Evolutionary conservation across 2,888 invertebrate genomes (phyloP), one percentile per base, ranked within the genome.

Genomic region (Erebia palarica): DNA sequence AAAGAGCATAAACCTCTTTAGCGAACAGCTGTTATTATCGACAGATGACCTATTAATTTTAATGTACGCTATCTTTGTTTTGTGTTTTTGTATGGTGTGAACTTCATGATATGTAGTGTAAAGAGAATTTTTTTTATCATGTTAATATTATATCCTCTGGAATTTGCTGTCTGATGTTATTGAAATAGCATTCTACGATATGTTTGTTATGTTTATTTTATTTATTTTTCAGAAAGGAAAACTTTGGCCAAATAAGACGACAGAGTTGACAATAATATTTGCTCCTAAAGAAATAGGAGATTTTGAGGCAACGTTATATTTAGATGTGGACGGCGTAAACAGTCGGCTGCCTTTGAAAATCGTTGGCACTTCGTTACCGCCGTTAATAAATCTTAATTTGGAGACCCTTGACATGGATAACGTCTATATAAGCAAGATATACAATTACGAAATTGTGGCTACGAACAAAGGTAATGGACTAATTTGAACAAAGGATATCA

Each of bases 381-480:
- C 96, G 3, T 78, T 85, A 3, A 91, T 96, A 69, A 82, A 84
- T 61, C 81, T 95, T 14, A 95, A 95, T 78, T 79, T 95, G 16
- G 92, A 94, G 75, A 94, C 91, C 3, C 84, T 95, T 14, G 92
- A 95, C 72, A 93, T 94, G 81, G 92, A 93, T 73, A 85, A 91
- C 69, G 92, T 95, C 59, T 95, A 94, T 75, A 89, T 95, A 42
- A 94, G 94, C 74, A 94, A 94, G 18, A 83, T 84, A 21, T 95
- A 95, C 79, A 88, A 94, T 76, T 95, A 95, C 77, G 95, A 96
- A 90, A 88, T 95, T 27, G 90, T 94, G 16, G 93, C 92, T 27
- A 88, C 86, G n/a, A 95, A 94, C 81, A 93, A 88, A 87, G 94
- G 94, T 94, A 59, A 58, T 53, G 1, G 9, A 9, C 10, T 14